phyloP scores from a whole-genome alignment of 2,797 vertebrate species.

The Anguilla obscura region DNA sequence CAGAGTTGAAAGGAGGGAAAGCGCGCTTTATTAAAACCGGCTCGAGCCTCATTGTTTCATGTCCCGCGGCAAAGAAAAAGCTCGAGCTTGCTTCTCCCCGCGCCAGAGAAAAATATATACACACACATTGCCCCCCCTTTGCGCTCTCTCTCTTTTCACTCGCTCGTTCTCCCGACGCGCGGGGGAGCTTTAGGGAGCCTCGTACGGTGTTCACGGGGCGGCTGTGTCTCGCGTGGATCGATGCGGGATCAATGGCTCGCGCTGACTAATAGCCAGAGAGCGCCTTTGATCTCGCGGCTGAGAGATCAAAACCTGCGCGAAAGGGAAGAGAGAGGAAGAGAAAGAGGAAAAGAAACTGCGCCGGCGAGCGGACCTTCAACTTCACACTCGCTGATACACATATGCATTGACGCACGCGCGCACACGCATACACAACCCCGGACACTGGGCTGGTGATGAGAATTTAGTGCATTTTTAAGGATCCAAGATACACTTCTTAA shows the following conservation, averaged over 20 bases:
- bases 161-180: conserved; percentile 66
- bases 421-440: conserved; percentile 19
- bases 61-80: conserved; percentile 86
- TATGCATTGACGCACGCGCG: conserved; percentile 32
- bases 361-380: conserved; percentile 76
- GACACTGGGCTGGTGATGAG: conserved; percentile 1
- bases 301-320: conserved; percentile 82
- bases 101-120: conserved; percentile 64
- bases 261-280: conserved; percentile 87
- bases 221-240: conserved; percentile 83
- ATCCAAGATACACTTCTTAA: not conserved
- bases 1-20: conserved; percentile 89
- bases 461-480: conserved; percentile 8
- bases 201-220: conserved; percentile 78
- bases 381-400: conserved; percentile 50
- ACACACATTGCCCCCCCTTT: conserved; percentile 52
- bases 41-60: conserved; percentile 90
- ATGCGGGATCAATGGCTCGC: conserved; percentile 87
- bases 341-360: conserved; percentile 57
- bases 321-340: conserved; percentile 68
- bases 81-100: conserved; percentile 76
- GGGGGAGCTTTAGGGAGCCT: conserved; percentile 80
- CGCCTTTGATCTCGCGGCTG: conserved; percentile 86
- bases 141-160: conserved; percentile 46
- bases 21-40: conserved; percentile 85